Percentiles rank a stretch among this genome's conserved stretches.
Conservation (phyloP, 2,797 vertebrate genomes). For the Apogon talboti region DNA sequence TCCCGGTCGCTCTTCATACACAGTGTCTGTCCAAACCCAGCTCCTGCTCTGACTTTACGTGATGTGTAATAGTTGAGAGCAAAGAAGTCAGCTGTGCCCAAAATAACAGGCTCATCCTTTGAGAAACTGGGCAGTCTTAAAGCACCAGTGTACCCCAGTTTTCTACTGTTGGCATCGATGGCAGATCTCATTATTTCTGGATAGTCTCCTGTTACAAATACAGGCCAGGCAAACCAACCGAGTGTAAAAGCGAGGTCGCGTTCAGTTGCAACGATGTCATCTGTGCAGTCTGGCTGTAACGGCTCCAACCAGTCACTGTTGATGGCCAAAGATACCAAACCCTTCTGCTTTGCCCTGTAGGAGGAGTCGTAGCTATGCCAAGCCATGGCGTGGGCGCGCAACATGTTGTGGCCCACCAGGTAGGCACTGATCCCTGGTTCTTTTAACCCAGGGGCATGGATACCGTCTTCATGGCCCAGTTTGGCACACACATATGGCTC, state of each 20-base stretch:
- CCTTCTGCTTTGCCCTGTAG: slow-evolving; percentile 80
- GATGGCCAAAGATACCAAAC: slow-evolving; percentile 80
- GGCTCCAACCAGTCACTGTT: slow-evolving; percentile 85
- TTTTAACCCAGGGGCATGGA: slow-evolving; percentile 79
- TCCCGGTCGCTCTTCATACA: slow-evolving; percentile 72
- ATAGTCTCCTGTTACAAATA: slow-evolving; percentile 88
- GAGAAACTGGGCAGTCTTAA: slow-evolving; percentile 84
- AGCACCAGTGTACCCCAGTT: slow-evolving; percentile 63
- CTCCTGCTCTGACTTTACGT: slow-evolving; percentile 76
- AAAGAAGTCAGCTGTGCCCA: slow-evolving; percentile 89
- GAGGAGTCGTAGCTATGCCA: slow-evolving; percentile 85
- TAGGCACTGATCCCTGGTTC: slow-evolving; percentile 80
- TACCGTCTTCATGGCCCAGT: slow-evolving; percentile 76
- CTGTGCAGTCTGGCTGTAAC: slow-evolving; percentile 55
- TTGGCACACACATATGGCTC: slow-evolving; percentile 81
- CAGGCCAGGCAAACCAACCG: slow-evolving; percentile 86
- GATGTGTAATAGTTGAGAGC: slow-evolving; percentile 88
- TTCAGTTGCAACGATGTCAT: slow-evolving; percentile 78
- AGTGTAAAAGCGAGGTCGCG: slow-evolving; percentile 80
- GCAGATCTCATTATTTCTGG: slow-evolving; percentile 81
- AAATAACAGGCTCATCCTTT: slow-evolving; percentile 71
- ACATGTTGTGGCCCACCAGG: slow-evolving; percentile 82
- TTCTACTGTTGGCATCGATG: slow-evolving; percentile 78
- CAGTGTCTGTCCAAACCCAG: slow-evolving; percentile 38
- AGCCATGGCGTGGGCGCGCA: slow-evolving; percentile 83